Percentiles rank a stretch among this genome's conserved stretches.
These are phyloP conservation scores for Silvanus unidentatus DNA, from an alignment of 2,888 invertebrate genomes.

Conservation along the genomic window DNA sequence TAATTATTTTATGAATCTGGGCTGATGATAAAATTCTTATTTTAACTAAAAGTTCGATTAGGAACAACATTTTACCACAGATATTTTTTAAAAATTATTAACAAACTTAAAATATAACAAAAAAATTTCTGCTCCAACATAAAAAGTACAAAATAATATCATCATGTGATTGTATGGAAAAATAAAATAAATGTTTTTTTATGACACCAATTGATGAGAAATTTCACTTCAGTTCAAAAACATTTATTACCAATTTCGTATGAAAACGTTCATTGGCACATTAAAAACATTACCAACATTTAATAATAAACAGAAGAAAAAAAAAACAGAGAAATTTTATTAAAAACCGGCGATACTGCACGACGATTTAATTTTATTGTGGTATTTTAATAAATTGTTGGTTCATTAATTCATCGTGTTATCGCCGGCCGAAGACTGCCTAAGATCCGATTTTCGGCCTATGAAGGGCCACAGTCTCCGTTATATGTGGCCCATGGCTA, in stretches of 20 bases:
- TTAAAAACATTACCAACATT: conserved; percentile 9
- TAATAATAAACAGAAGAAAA: no score
- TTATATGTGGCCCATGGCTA: conserved; percentile 51
- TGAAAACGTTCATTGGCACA: conserved; percentile 37
- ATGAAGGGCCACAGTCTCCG: conserved; percentile 49
- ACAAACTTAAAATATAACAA: conserved; percentile 2
- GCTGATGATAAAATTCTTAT: neutral
- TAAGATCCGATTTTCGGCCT: conserved; percentile 40
- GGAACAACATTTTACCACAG: neutral
- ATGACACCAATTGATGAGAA: neutral
- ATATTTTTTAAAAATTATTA: neutral
- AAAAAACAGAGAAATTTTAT: no score
- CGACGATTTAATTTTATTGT: conserved; percentile 18
- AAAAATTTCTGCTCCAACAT: neutral
- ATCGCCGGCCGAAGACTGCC: conserved; percentile 45
- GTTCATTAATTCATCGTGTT: conserved; percentile 32
- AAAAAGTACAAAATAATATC: neutral
- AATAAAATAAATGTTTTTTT: neutral
- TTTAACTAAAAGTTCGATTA: neutral
- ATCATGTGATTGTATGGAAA: neutral
- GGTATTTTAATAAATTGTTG: neutral
- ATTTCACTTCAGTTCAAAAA: conserved; percentile 7
- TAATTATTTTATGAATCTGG: neutral
- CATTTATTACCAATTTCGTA: conserved; percentile 18
- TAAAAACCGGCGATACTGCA: conserved; percentile 31